A percentile compares a stretch with the other conserved stretches of the same genome.
These are phyloP conservation scores for Otus sunia DNA, from an alignment of 2,113 vertebrate genomes.

Conservation along the genomic window DNA sequence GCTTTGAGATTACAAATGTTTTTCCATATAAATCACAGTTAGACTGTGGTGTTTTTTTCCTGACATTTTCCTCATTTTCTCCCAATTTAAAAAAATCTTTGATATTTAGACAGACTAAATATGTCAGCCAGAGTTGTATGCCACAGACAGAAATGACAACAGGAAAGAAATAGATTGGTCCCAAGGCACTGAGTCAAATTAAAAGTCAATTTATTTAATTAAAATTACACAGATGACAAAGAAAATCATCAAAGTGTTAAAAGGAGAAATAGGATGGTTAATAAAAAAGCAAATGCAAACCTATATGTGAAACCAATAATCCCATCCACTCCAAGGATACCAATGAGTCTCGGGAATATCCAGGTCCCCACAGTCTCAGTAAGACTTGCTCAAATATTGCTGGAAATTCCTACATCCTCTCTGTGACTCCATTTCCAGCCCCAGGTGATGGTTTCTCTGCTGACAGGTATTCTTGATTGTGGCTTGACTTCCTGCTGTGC, in stretches of 20 bases:
- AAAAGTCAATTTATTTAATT: slow-evolving; percentile 15
- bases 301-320: rapidly evolving
- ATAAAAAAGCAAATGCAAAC: neutral
- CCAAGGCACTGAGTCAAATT: neutral
- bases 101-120: slow-evolving; percentile 20
- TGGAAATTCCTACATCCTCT: neutral
- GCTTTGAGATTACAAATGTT: neutral
- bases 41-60: neutral
- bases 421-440: neutral
- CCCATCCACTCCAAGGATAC: neutral
- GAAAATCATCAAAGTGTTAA: neutral
- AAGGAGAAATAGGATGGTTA: neutral
- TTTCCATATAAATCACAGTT: neutral
- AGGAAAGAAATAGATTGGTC: slow-evolving; percentile 12
- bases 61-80: neutral
- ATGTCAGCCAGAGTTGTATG: slow-evolving; percentile 14
- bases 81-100: slow-evolving; percentile 1
- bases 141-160: neutral
- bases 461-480: neutral
- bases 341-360: neutral
- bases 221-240: slow-evolving; percentile 11
- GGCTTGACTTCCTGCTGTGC: neutral
- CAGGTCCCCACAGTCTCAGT: neutral
- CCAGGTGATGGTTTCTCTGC: neutral
- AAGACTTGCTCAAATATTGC: neutral